phyloP scores from a whole-genome alignment of 1,140 invertebrate species.

The Psix sp. region DNA sequence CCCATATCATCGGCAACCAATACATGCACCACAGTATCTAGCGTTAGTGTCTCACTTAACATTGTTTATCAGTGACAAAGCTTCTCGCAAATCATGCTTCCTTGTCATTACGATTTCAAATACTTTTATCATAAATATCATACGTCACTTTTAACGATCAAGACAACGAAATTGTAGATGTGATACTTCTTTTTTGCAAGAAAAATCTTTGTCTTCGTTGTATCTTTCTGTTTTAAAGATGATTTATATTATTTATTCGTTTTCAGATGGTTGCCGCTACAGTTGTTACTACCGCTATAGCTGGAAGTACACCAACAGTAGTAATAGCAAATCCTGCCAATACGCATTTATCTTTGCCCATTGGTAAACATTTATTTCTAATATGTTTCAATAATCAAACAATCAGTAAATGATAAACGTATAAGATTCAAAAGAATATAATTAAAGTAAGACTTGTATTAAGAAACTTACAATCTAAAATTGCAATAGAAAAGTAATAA shows the following conservation, averaged over 20 bases:
- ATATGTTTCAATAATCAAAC: constrained; percentile 1
- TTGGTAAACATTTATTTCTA: constrained; percentile 62
- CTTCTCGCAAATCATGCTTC: constrained; percentile 40
- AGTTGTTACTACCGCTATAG: constrained; percentile 74
- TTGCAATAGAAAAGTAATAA: too few species aligned
- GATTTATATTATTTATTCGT: constrained; percentile 6
- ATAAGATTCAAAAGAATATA: constrained; percentile 7
- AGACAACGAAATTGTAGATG: too few species aligned
- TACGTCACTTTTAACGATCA: too few species aligned
- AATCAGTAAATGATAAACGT: too few species aligned
- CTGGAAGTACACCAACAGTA: constrained; percentile 75
- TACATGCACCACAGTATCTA: constrained; percentile 75
- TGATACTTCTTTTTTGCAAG: too few species aligned
- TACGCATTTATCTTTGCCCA: constrained; percentile 80
- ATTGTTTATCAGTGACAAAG: constrained; percentile 31
- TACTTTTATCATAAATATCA: too few species aligned
- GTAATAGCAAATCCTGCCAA: constrained; percentile 78
- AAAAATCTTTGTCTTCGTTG: too few species aligned
- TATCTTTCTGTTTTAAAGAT: too few species aligned
- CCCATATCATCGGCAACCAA: constrained; percentile 75
- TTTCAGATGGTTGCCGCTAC: constrained; percentile 72
- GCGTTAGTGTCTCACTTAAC: constrained; percentile 67
- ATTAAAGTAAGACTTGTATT: too few species aligned
- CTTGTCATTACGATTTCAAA: constrained; percentile 9
- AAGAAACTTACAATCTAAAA: too few species aligned